Evolutionary conservation across 2,113 vertebrate species (phyloP).

Genomic region (Chinchilla lanigera): DNA sequence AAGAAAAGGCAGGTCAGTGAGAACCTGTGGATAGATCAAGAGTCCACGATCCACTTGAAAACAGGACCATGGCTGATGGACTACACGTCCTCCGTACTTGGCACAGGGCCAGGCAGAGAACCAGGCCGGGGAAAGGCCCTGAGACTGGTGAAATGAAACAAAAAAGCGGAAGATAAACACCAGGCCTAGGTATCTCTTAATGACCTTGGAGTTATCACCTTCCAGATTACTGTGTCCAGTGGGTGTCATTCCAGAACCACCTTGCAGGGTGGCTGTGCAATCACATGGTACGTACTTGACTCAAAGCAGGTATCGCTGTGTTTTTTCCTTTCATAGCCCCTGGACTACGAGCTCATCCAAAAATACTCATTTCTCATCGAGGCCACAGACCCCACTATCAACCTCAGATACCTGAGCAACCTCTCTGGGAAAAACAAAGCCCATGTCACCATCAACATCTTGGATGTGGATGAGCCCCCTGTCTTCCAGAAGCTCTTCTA

Average conservation of each 20-base stretch:
- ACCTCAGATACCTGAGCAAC: conserved; percentile 76
- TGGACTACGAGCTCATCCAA: conserved; percentile 91
- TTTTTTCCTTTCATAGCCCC: conserved; percentile 83
- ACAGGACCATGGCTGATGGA: neutral
- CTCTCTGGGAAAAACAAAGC: conserved; percentile 79
- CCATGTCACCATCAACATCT: conserved; percentile 87
- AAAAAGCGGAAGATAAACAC: neutral
- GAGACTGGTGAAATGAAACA: neutral
- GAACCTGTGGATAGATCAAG: neutral
- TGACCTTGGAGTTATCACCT: neutral
- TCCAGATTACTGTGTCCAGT: neutral
- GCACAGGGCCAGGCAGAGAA: neutral
- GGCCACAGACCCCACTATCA: conserved; percentile 86
- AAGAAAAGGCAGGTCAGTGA: neutral
- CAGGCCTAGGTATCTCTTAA: neutral
- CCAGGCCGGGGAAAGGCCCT: neutral
- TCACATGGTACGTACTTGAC: fast-evolving
- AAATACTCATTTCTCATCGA: conserved; percentile 86
- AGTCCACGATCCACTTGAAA: neutral
- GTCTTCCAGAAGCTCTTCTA: conserved; percentile 89
- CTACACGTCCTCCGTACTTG: neutral
- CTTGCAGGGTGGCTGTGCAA: neutral
- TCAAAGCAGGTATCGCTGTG: neutral
- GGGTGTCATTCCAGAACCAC: neutral
- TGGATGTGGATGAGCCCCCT: conserved; percentile 94